Base-by-base conservation (phyloP, 1,140 invertebrate genomes). In the Augochlora pura region DNA sequence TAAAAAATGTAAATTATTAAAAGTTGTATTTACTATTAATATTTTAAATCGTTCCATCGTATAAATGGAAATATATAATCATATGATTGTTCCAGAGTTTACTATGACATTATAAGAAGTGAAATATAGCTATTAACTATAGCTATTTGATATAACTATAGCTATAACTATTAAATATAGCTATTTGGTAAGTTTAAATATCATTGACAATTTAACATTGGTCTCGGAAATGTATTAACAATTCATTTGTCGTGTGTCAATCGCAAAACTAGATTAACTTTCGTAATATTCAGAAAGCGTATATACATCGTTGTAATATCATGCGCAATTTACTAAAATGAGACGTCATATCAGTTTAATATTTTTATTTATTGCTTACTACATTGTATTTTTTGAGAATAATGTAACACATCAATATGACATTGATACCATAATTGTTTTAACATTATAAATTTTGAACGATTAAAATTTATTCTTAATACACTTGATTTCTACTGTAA, bases 171-270 rank as follows among this genome's bases (percentile, higher is more conserved):
- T 23, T 2, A 39, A 0, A 18, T 2, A 25, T 63, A 27, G 6
- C 32, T 79, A 57, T 46, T 59, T 21, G 70, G 54, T 66, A 39
- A 66, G 62, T 60, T 2, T 42, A 59, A 38, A 59, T 49, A 23
- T 6, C 8, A 49, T 57, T 1, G 0, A 1, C 14, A 32, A 9
- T 46, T 46, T 46, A 46, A 46, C 42, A 46, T 46, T 2, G 42
- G 14, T 12, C 42, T 46, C 9, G 12, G 10, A 4, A 46, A 32
- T 1, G 5, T 6, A 52, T 16, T 25, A 16, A 32, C 46, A 32
- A 16, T 12, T 39, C n/a, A 16, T 27, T 25, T 16, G 32, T 16
- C 46, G 7, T 39, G 6, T 32, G 1, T 16, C 54, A 46, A 60
- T n/a, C 7, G 12, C 16, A 60, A n/a, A 4, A 0, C 23, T 46